Evolutionary conservation across 2,888 invertebrate species (phyloP), one percentile per base, ranked within the genome.

Genomic region (Ophioninae sp.): DNA sequence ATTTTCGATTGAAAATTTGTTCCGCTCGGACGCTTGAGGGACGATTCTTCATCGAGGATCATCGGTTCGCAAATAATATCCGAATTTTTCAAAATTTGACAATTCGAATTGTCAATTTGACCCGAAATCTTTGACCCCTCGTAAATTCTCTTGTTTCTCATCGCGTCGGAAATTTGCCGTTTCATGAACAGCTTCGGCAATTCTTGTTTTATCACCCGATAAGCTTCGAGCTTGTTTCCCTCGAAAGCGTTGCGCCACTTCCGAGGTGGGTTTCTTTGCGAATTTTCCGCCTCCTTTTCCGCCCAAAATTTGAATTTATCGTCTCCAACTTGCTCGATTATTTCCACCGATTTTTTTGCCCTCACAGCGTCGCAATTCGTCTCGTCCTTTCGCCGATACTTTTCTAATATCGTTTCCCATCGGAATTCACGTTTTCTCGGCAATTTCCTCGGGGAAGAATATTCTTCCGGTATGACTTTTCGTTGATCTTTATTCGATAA

Each of bases 361-460:
- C 75, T 73, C 41, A 75, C 7, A 20, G 56, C 0, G 68, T 10
- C 10, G 30, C 21, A 17, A n/a, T 23, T 73, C 21, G 17, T 20
- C 17, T 17, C 50, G 50, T 50, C 50, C 5, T 13, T 50, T 50
- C 67, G 62, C 23, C 76, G 73, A 70, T 78, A 77, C 21, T 84
- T 84, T 77, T 84, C 84, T 59, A 84, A 23, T 6, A 84, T 69
- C 39, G 84, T 84, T 50, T 84, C 79, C 84, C 84, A 84, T 50
- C 79, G 82, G 41, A 84, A 84, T 7, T 79, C 79, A 10, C 82
- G 84, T 7, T 79, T 84, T 77, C 79, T 84, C 2, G 79, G 76
- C 7, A 79, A 56, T 61, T 76, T 82, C 10, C 59, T 76, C 1
- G 69, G 64, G 2, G 70, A 75, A 20, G 20, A 17, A 23, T 73